Conservation (phyloP, 2,888 invertebrate genomes). For the Agrochola lychnidis region DNA sequence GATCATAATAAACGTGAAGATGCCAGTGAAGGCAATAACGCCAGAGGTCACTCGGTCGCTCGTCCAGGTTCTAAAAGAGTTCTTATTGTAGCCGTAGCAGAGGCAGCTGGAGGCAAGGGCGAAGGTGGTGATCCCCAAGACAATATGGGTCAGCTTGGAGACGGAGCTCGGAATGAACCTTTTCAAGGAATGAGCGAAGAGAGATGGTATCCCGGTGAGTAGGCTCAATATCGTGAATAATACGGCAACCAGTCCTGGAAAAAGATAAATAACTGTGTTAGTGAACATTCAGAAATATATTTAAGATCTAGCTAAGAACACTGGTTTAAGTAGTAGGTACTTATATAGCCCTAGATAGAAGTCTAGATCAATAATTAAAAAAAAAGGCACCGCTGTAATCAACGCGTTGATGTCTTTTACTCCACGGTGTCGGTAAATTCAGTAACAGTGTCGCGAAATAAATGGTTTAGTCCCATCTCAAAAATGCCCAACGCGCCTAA, state of each 20-base stretch:
- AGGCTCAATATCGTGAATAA: slow-evolving; percentile 74
- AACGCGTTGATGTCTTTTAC: too few relatives aligned
- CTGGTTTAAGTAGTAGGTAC: background rate
- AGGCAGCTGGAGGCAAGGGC: slow-evolving; percentile 72
- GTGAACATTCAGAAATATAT: background rate
- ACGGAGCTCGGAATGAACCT: slow-evolving; percentile 68
- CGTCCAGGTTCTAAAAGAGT: slow-evolving; percentile 75
- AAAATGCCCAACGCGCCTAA: too few relatives aligned
- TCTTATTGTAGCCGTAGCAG: slow-evolving; percentile 78
- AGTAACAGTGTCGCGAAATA: too few relatives aligned
- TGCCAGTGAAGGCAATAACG: slow-evolving; percentile 71
- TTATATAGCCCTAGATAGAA: background rate
- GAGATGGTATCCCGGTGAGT: slow-evolving; percentile 73
- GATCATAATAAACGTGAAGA: slow-evolving; percentile 74
- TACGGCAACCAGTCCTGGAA: slow-evolving; percentile 75
- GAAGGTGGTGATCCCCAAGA: slow-evolving; percentile 76
- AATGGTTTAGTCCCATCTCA: too few relatives aligned
- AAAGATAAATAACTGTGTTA: slow-evolving; percentile 12
- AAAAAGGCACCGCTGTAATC: too few relatives aligned
- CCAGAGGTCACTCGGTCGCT: slow-evolving; percentile 65
- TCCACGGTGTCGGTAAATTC: too few relatives aligned
- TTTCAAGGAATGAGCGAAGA: slow-evolving; percentile 73
- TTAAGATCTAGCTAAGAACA: background rate
- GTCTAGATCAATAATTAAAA: background rate
- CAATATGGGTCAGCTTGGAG: slow-evolving; percentile 75